These are phyloP conservation scores for Strix uralensis DNA, from an alignment of 2,113 vertebrate genomes.

Conservation along the genomic window DNA sequence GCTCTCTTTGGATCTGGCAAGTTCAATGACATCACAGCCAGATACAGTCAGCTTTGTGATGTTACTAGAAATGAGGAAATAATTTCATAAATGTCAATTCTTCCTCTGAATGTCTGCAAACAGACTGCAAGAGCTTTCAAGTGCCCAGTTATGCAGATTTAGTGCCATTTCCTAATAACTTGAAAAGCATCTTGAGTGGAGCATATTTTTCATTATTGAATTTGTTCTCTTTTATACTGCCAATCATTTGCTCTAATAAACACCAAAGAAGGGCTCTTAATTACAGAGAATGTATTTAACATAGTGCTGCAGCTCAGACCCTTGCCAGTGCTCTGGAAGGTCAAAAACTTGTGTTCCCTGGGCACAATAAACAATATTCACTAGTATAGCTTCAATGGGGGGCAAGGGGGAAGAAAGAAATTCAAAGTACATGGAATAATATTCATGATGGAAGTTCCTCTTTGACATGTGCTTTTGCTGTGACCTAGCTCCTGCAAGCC, in stretches of 20 bases:
- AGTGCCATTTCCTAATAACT: not conserved
- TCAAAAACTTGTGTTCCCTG: not conserved
- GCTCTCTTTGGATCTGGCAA: not conserved
- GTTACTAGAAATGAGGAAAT: not conserved
- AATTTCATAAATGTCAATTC: not conserved
- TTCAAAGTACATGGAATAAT: not conserved
- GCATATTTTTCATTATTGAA: not conserved
- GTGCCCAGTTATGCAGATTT: not conserved
- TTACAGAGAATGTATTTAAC: not conserved
- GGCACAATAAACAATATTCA: not conserved
- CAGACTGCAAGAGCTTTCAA: not conserved
- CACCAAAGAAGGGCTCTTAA: not conserved
- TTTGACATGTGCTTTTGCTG: not conserved
- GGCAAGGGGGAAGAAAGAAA: accelerated
- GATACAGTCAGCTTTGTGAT: not conserved
- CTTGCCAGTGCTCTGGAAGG: not conserved
- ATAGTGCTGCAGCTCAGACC: not conserved
- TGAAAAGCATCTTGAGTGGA: not conserved
- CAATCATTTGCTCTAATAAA: not conserved
- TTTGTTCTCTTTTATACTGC: not conserved
- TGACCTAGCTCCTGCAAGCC: not conserved
- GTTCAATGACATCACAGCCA: not conserved
- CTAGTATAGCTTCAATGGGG: not conserved
- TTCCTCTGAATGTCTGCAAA: not conserved
- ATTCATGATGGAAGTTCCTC: not conserved